Base-by-base conservation (phyloP, 2,888 invertebrate genomes). In the Lepidocyrtinus sp. region DNA sequence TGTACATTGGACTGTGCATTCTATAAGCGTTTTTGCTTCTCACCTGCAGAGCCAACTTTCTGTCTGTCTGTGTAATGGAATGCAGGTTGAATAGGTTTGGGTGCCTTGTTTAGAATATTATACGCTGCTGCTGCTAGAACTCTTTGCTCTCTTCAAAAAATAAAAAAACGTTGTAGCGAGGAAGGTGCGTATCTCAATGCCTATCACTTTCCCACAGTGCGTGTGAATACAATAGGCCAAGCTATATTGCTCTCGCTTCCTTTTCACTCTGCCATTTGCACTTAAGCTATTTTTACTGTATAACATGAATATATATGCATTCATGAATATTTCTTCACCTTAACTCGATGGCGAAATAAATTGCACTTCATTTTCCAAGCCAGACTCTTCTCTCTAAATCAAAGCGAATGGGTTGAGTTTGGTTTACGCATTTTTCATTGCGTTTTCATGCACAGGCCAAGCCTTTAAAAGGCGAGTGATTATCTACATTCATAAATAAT, bases 131-230 rank as follows among this genome's bases (percentile, higher is more conserved):
- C n/a, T n/a, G n/a, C n/a, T n/a, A n/a, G n/a, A n/a, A n/a, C n/a
- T n/a, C n/a, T n/a, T n/a, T n/a, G 45, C 12, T 45, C 12, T 45
- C 15, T 63, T 63, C 25, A 26, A 26, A 26, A 7, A 27, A 67
- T 27, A 9, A 36, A 2, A 22, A 2, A 27, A 65, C n/a, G 27
- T 62, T 22, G 62, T 15, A 36, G 22, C 59, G 19, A 45, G 21
- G 3, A 67, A 67, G 17, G 45, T 12, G 15, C 21, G 12, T 45
- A 45, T 21, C 45, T 36, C 27, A 21, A 67, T 45, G 46, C 36
- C 36, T 67, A 45, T 21, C 45, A 67, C 45, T 67, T 67, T 45
- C 45, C 36, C 45, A 67, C 45, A 45, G 45, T 7, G 50, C 50
- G 15, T 7, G 50, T 50, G 36, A 50, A 1, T 50, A 50, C 36